Percentiles rank a stretch among this genome's conserved stretches.
These are phyloP conservation scores for Naja naja DNA, from an alignment of 2,113 vertebrate genomes.

Conservation along the genomic window DNA sequence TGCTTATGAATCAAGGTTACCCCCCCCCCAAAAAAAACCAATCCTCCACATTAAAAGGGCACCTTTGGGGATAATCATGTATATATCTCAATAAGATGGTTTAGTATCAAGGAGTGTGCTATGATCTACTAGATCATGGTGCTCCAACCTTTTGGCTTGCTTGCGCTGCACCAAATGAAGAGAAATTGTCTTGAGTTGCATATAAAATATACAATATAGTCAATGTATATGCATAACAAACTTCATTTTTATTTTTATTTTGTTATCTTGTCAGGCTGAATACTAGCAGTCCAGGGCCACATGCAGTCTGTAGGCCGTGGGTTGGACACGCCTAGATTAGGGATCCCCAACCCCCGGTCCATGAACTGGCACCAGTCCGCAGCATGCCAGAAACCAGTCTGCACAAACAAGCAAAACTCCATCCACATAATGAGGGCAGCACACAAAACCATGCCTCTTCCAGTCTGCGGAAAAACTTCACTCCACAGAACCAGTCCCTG, in stretches of 20 bases:
- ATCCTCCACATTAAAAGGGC: not conserved
- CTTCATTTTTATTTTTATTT: too few relatives aligned
- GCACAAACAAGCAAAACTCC: not conserved
- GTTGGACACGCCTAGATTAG: too few relatives aligned
- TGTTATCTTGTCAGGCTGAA: too few relatives aligned
- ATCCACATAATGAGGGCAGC: not conserved
- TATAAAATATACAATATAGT: too few relatives aligned
- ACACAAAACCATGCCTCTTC: not conserved
- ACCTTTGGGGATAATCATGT: too few relatives aligned
- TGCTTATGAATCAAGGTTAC: not conserved
- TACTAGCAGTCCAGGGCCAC: too few relatives aligned
- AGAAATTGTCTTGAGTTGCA: not conserved
- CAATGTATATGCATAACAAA: too few relatives aligned
- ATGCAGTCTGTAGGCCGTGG: too few relatives aligned
- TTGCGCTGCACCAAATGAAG: not conserved
- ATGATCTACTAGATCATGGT: not conserved
- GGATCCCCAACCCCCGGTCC: too few relatives aligned
- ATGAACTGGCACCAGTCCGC: too few relatives aligned
- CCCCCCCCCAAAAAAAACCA: not conserved
- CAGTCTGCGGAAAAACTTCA: not conserved
- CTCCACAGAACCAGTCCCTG: not conserved
- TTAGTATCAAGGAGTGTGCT: not conserved
- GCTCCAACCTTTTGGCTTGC: not conserved
- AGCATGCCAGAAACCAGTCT: not conserved
- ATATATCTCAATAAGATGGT: not conserved